phyloP scores from a whole-genome alignment of 2,888 invertebrate genomes.

The Acrobasis consociella region DNA sequence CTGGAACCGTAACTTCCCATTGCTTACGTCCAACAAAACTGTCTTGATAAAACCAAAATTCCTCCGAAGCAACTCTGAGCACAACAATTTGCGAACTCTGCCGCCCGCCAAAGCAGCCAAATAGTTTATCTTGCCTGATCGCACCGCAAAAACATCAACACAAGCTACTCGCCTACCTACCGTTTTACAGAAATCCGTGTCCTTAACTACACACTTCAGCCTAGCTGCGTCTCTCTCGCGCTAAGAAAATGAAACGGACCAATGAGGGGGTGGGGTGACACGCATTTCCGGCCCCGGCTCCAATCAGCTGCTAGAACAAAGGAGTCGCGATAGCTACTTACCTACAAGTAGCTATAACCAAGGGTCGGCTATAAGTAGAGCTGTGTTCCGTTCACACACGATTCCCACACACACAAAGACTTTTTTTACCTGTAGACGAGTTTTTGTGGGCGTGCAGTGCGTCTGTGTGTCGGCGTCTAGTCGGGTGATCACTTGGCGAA shows the following conservation, averaged over 20 bases:
- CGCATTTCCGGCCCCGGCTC: slow-evolving; percentile 83
- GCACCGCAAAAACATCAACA: slow-evolving; percentile 64
- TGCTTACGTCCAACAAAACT: slow-evolving; percentile 41
- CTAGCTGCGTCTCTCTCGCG: slow-evolving; percentile 78
- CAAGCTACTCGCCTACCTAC: slow-evolving; percentile 67
- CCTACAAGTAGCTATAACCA: slow-evolving; percentile 75
- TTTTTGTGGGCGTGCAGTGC: slow-evolving; percentile 67
- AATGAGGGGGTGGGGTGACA: slow-evolving; percentile 83
- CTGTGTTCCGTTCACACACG: slow-evolving; percentile 61
- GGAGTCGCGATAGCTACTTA: slow-evolving; percentile 80
- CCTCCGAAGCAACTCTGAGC: slow-evolving; percentile 49
- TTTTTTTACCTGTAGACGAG: slow-evolving; percentile 69
- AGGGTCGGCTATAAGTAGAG: slow-evolving; percentile 68
- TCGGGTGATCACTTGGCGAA: slow-evolving; percentile 65
- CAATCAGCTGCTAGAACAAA: slow-evolving; percentile 84
- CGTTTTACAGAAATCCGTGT: slow-evolving; percentile 71
- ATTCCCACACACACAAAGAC: slow-evolving; percentile 55
- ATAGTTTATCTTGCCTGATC: slow-evolving; percentile 74
- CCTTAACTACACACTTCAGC: slow-evolving; percentile 75
- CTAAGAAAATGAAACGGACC: slow-evolving; percentile 83
- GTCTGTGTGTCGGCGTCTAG: slow-evolving; percentile 70
- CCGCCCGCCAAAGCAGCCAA: slow-evolving; percentile 52
- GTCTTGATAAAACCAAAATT: slow-evolving; percentile 65
- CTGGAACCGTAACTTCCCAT: slow-evolving; percentile 29
- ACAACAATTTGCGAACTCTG: slow-evolving; percentile 70